Percentiles rank a stretch among this genome's conserved stretches.
These are phyloP conservation scores for Hemitrygon akajei DNA, from an alignment of 2,797 vertebrate genomes.

Conservation along the genomic window DNA sequence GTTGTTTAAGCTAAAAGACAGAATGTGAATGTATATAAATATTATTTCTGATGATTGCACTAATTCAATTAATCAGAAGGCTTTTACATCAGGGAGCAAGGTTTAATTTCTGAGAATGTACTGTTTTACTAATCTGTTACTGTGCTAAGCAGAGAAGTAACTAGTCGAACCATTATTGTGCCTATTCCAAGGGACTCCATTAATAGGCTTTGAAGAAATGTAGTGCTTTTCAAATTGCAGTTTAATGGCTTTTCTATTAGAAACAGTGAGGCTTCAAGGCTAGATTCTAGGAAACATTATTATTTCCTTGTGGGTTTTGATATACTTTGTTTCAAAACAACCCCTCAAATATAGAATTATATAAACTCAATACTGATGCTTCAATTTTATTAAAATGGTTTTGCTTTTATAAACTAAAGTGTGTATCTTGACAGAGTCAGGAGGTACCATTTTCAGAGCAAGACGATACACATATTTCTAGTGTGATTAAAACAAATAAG, in stretches of 20 bases:
- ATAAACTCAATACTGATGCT: neutral
- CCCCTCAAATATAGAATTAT: neutral
- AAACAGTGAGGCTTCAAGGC: neutral
- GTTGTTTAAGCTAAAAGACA: neutral
- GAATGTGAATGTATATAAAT: neutral
- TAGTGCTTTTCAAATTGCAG: neutral
- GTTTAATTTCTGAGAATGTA: neutral
- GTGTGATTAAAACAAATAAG: neutral
- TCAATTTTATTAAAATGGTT: neutral
- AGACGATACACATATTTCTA: neutral
- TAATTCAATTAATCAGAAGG: neutral
- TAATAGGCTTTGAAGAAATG: slow-evolving; percentile 25
- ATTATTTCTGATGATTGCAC: neutral
- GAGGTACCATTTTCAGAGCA: neutral
- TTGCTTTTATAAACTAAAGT: neutral
- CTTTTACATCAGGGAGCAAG: neutral
- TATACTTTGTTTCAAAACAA: neutral
- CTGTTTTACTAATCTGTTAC: neutral
- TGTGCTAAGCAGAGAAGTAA: neutral
- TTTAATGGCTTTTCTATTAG: slow-evolving; percentile 20
- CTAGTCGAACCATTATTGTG: neutral
- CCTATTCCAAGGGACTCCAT: neutral
- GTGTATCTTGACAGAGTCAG: neutral
- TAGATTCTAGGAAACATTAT: neutral
- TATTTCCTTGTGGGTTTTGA: neutral